Percentiles rank a stretch among this genome's conserved stretches.
phyloP scores from a whole-genome alignment of 2,797 vertebrate species.

The Atherinosoma microstoma region DNA sequence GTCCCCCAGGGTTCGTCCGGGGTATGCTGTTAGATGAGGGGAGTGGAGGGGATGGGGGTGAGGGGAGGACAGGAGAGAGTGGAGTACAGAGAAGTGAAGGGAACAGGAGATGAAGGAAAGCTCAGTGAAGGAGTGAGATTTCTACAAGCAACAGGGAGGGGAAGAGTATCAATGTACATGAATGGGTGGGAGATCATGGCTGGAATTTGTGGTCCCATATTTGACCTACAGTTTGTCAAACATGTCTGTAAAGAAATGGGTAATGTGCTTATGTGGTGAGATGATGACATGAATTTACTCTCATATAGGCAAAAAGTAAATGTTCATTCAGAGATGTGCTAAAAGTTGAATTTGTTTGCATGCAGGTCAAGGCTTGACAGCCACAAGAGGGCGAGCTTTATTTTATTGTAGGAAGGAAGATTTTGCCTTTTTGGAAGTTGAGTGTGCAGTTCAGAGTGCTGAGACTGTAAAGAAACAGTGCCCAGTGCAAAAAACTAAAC shows the following conservation, averaged over 20 bases:
- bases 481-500: constrained; percentile 3
- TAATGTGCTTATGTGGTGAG: constrained; percentile 9
- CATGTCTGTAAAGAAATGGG: constrained; percentile 46
- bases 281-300: not conserved
- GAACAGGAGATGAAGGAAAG: constrained; percentile 71
- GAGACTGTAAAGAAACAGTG: constrained; percentile 4
- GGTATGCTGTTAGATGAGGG: constrained; percentile 91
- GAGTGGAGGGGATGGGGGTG: constrained; percentile 54
- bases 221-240: constrained; percentile 68
- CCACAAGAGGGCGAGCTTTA: constrained; percentile 69
- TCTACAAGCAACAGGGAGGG: constrained; percentile 56
- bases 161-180: constrained; percentile 51
- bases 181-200: constrained; percentile 61
- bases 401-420: constrained; percentile 29
- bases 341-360: constrained; percentile 22
- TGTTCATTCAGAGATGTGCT: constrained; percentile 3
- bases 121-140: constrained; percentile 57
- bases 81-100: constrained; percentile 65
- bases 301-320: not conserved
- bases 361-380: constrained; percentile 39
- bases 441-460: constrained; percentile 11
- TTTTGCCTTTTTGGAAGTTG: constrained; percentile 13
- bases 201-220: constrained; percentile 42
- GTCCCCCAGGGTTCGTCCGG: constrained; percentile 92
- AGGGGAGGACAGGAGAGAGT: constrained; percentile 47